Evolutionary conservation across 2,888 invertebrate genomes (phyloP).

Genomic region (Sceliomorpha sp.): DNA sequence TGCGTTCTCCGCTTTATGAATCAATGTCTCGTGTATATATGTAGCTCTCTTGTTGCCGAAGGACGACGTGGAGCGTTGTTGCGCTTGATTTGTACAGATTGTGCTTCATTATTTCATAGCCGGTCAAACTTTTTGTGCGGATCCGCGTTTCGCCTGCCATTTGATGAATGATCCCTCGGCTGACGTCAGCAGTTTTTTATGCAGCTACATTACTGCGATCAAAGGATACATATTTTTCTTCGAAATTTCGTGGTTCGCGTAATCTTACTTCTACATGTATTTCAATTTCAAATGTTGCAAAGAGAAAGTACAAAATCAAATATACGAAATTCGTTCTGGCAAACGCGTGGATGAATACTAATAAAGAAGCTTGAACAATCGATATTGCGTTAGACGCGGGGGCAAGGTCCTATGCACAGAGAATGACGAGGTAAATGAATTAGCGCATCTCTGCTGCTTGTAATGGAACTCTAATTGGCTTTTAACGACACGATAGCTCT

Average conservation of each 20-base stretch:
- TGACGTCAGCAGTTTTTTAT: conserved; percentile 24
- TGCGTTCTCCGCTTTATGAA: conserved; percentile 50
- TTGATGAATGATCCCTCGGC: conserved; percentile 36
- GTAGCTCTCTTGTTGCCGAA: conserved; percentile 41
- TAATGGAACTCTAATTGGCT: conserved; percentile 81
- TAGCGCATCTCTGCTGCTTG: conserved; percentile 75
- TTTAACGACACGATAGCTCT: conserved; percentile 78
- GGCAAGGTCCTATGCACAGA: conserved; percentile 62
- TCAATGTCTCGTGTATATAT: conserved; percentile 55
- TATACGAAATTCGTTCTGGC: too few species aligned
- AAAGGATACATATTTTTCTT: conserved; percentile 37
- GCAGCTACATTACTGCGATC: conserved; percentile 18
- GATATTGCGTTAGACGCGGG: conserved; percentile 67
- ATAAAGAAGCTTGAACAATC: conserved; percentile 60
- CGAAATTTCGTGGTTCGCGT: conserved; percentile 13
- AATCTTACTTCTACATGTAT: too few species aligned
- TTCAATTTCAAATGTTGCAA: too few species aligned
- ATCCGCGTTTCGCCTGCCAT: conserved; percentile 28
- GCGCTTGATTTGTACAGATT: conserved; percentile 44
- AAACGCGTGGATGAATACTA: conserved; percentile 25
- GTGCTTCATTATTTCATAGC: conserved; percentile 44
- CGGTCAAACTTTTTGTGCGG: conserved; percentile 28
- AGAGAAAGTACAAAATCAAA: too few species aligned
- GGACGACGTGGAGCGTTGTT: conserved; percentile 42
- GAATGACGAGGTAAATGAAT: conserved; percentile 72